A percentile compares a stretch with the other conserved stretches of the same genome.
Conservation (phyloP, 2,797 vertebrate species). For the Cygnus olor region DNA sequence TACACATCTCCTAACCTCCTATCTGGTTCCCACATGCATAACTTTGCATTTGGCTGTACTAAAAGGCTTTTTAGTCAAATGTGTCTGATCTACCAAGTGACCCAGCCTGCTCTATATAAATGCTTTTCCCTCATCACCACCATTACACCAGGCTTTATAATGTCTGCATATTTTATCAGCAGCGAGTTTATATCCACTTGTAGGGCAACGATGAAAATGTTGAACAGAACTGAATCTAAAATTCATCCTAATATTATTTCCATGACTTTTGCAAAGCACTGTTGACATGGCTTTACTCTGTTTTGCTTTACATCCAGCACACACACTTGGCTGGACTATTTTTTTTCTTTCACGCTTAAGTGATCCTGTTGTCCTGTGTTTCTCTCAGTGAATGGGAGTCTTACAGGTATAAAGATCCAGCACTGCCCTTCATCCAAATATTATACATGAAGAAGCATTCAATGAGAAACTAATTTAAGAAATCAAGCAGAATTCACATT, state of each 20-base stretch:
- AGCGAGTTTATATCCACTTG: constrained; percentile 1
- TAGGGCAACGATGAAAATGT: background rate
- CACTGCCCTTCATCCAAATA: background rate
- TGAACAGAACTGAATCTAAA: background rate
- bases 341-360: background rate
- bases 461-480: background rate
- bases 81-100: background rate
- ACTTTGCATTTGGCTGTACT: constrained; percentile 41
- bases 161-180: background rate
- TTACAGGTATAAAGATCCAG: background rate
- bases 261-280: background rate
- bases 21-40: constrained; percentile 48
- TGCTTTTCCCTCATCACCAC: background rate
- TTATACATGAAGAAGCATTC: background rate
- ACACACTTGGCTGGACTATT: background rate
- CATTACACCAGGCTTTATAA: background rate
- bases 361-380: background rate
- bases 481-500: background rate
- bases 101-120: background rate
- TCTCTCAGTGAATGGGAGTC: background rate
- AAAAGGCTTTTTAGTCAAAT: background rate
- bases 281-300: background rate
- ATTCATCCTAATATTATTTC: background rate
- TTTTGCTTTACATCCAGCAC: background rate
- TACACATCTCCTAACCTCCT: constrained; percentile 9